Evolutionary conservation across 2,797 vertebrate species (phyloP), one percentile per base, ranked within the genome.

Genomic region (Thalassophryne amazonica): DNA sequence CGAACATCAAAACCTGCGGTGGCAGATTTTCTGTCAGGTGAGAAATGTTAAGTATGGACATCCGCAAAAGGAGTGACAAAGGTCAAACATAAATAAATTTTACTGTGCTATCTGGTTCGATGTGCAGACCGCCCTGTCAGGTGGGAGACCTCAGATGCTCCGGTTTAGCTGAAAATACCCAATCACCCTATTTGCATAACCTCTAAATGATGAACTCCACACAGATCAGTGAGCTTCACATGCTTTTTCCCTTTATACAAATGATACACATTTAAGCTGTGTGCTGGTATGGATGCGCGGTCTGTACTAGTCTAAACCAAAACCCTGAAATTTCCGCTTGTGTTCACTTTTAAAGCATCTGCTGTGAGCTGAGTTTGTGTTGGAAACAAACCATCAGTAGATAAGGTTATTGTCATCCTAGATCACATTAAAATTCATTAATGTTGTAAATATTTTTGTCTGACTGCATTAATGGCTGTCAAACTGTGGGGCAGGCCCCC

Each of bases 1-100:
- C 28, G 38, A 29, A 35, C 48, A 49, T 31, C 23, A 16, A 16
- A 54, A 53, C 16, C 53, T 81, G 62, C 59, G 59, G 59, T 21
- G 1, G 16, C 8, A 16, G 1, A 12, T 39, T 32, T 32, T 52
- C 24, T 69, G 60, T 60, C 69, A 69, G 49, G 53, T 59, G 45
- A 72, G 23, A 37, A 3, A 21, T 9, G 13, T 55, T 20, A 52
- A 3, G 42, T 8, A 22, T 30, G 5, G 48, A 31, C n/a, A 28
- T 38, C 21, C 36, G 22, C 13, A 0, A 1, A 6, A 1, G n/a
- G 17, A 5, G 4, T n/a, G 17, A 28, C 36, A 49, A 34, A 23
- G 1, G 1, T n/a, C 15, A 30, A 25, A 38, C 16, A 4, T 10
- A 3, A 3, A 38, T 19, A 23, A 14, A 36, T 45, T 22, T 4